phyloP scores from a whole-genome alignment of 1,140 invertebrate species.

The Eriocheir sinensis region DNA sequence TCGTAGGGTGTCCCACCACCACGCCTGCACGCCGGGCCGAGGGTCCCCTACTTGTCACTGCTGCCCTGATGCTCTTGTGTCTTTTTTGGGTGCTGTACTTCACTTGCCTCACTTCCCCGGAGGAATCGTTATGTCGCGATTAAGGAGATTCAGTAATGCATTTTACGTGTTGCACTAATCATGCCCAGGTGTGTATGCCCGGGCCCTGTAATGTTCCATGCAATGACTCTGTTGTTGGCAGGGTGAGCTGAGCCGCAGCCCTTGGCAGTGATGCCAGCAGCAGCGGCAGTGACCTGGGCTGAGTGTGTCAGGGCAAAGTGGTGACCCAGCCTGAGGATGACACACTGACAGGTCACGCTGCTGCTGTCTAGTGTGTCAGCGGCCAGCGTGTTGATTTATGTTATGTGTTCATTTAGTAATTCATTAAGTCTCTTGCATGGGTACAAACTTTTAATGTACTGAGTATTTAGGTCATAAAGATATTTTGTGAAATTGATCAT shows the following conservation, averaged over 20 bases:
- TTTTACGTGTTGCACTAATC: constrained; percentile 42
- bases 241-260: background rate
- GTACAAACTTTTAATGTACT: constrained; percentile 16
- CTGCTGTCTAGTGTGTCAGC: background rate
- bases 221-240: background rate
- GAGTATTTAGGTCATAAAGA: background rate
- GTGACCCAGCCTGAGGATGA: background rate
- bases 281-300: too few relatives aligned
- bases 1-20: background rate
- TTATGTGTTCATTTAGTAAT: constrained; percentile 1
- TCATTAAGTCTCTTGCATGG: constrained; percentile 22
- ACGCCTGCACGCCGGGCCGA: background rate
- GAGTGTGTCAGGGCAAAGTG: background rate
- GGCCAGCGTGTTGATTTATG: background rate
- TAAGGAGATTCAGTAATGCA: constrained; percentile 41
- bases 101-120: constrained; percentile 55
- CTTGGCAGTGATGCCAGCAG: background rate
- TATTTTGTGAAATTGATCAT: background rate
- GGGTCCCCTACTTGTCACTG: constrained; percentile 34
- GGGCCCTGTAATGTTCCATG: background rate
- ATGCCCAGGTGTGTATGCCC: background rate
- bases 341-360: background rate
- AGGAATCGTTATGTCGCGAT: constrained; percentile 34
- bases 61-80: constrained; percentile 67
- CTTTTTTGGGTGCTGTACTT: constrained; percentile 70